Evolutionary conservation across 2,888 invertebrate species (phyloP).

Genomic region (Lepidochrysops patricia): DNA sequence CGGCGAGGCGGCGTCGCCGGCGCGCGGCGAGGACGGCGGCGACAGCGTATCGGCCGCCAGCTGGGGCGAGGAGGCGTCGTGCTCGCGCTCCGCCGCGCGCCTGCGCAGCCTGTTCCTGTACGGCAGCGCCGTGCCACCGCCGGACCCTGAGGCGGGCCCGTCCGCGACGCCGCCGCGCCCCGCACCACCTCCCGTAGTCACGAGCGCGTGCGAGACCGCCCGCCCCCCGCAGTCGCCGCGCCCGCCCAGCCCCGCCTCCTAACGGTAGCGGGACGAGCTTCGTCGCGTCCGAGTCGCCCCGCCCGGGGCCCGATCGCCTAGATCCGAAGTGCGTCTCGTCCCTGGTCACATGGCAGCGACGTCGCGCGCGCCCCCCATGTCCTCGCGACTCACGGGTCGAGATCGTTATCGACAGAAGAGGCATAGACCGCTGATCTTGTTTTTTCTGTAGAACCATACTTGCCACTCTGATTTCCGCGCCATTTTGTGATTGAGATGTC

Average conservation of each 20-base stretch:
- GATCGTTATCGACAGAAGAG: neutral
- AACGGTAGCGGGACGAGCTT: conserved; percentile 23
- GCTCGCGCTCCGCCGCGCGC: conserved; percentile 47
- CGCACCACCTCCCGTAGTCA: conserved; percentile 17
- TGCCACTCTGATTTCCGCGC: neutral
- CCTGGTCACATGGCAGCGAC: neutral
- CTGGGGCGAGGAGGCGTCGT: conserved; percentile 51
- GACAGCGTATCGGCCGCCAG: conserved; percentile 45
- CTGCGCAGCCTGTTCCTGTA: conserved; percentile 55
- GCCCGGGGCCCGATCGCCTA: neutral
- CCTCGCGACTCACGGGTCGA: neutral
- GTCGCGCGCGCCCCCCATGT: neutral
- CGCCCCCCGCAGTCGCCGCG: conserved; percentile 9
- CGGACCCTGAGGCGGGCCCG: conserved; percentile 45
- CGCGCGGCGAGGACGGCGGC: conserved; percentile 47
- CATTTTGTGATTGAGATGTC: neutral
- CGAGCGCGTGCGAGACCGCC: conserved; percentile 22
- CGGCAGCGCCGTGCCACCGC: conserved; percentile 48
- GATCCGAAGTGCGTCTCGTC: neutral
- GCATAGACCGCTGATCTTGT: neutral
- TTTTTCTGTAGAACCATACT: neutral
- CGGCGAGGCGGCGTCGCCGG: conserved; percentile 37
- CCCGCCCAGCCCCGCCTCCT: conserved; percentile 23
- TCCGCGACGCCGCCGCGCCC: conserved; percentile 17
- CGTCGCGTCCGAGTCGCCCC: neutral